These are phyloP conservation scores for Eupsilia transversa DNA, from an alignment of 2,888 invertebrate species.

Conservation along the genomic window DNA sequence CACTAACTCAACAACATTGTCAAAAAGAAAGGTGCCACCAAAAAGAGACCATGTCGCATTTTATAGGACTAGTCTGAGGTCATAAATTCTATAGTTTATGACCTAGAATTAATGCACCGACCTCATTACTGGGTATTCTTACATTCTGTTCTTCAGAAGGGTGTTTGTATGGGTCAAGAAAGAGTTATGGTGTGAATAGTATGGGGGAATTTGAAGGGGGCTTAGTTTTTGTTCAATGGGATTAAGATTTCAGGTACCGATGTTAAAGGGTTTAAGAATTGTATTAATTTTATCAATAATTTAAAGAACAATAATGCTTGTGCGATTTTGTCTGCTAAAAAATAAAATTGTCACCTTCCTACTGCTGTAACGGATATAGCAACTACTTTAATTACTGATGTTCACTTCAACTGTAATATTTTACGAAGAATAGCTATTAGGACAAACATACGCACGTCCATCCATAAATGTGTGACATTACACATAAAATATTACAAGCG, in stretches of 20 bases:
- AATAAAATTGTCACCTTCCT: neutral
- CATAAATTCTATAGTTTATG: slow-evolving; percentile 89
- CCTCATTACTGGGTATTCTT: slow-evolving; percentile 90
- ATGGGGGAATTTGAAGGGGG: slow-evolving; percentile 75
- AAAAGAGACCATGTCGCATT: slow-evolving; percentile 87
- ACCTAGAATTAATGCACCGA: slow-evolving; percentile 87
- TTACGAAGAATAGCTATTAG: neutral
- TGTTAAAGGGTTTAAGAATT: slow-evolving; percentile 40
- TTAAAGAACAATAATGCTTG: neutral
- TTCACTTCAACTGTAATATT: neutral
- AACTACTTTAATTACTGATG: too few relatives aligned
- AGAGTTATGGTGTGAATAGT: slow-evolving; percentile 86
- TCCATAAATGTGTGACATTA: slow-evolving; percentile 33
- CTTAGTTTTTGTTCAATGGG: slow-evolving; percentile 60
- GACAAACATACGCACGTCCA: neutral
- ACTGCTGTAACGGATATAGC: neutral
- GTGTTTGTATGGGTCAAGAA: slow-evolving; percentile 88
- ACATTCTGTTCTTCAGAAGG: slow-evolving; percentile 68
- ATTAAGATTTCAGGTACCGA: slow-evolving; percentile 67
- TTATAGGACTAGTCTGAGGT: slow-evolving; percentile 84
- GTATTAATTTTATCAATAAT: slow-evolving; percentile 13
- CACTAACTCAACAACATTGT: slow-evolving; percentile 87
- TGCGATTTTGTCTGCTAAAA: neutral
- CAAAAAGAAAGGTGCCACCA: slow-evolving; percentile 77
- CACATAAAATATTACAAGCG: slow-evolving; percentile 40